Conservation (phyloP, 2,797 vertebrate genomes). For the Parauchenoglanis punctatus region DNA sequence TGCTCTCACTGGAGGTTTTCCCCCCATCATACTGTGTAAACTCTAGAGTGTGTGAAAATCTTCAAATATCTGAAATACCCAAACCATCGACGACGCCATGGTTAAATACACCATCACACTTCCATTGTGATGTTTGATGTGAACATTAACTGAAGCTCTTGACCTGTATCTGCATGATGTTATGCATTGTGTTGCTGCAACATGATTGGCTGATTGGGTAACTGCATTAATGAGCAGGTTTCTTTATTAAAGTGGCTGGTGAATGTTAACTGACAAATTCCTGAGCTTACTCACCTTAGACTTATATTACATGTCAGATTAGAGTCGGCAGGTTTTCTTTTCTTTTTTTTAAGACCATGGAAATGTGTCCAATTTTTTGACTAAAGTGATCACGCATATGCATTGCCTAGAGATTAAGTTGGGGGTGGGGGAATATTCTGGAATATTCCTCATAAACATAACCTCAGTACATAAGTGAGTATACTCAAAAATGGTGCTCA, state of each 20-base stretch:
- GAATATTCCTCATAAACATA: no score
- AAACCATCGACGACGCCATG: not conserved
- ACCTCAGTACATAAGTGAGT: no score
- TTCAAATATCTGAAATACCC: not conserved
- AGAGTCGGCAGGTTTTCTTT: not conserved
- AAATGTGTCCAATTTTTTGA: not conserved
- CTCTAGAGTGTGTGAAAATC: not conserved
- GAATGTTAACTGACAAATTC: not conserved
- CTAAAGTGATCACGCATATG: not conserved
- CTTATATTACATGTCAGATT: not conserved
- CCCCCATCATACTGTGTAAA: not conserved
- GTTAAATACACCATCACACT: not conserved
- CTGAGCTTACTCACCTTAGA: not conserved
- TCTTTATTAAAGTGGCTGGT: not conserved
- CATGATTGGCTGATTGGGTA: not conserved
- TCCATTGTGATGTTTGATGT: not conserved
- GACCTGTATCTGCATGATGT: not conserved
- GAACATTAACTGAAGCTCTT: slow-evolving; percentile 8
- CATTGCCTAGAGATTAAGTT: not conserved
- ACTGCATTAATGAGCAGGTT: not conserved
- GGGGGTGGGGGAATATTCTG: not conserved
- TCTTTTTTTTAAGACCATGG: not conserved
- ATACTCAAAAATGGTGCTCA: no score
- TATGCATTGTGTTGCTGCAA: not conserved
- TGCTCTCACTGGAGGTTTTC: not conserved